Percentiles rank a stretch among this genome's conserved stretches.
These are phyloP conservation scores for Cryptomyrus ogoouensis DNA, from an alignment of 2,113 vertebrate genomes.

Conservation along the genomic window DNA sequence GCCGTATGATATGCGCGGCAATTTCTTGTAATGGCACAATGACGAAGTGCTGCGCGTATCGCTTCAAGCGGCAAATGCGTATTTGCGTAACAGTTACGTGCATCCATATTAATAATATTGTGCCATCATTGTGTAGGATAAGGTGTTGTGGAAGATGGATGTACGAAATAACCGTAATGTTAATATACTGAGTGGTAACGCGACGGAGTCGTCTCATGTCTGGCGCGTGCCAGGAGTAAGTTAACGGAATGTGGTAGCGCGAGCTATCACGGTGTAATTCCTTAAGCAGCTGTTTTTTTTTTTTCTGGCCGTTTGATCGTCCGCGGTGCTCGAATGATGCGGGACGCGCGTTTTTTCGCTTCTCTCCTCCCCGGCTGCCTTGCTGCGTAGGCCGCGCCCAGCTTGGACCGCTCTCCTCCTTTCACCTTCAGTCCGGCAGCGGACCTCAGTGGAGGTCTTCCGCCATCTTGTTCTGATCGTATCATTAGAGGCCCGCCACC, in stretches of 20 bases:
- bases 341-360: background rate
- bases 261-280: background rate
- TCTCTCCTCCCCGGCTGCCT: background rate
- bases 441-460: background rate
- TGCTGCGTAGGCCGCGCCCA: background rate
- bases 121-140: background rate
- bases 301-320: background rate
- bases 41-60: background rate
- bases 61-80: background rate
- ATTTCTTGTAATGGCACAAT: background rate
- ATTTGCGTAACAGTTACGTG: background rate
- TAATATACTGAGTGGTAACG: background rate
- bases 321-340: background rate
- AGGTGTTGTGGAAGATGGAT: background rate
- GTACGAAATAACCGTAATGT: background rate
- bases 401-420: background rate
- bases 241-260: background rate
- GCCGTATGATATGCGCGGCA: background rate
- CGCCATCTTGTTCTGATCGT: background rate
- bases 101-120: background rate
- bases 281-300: background rate
- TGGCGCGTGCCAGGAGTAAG: background rate
- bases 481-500: background rate
- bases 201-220: background rate
- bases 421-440: background rate